Base-by-base conservation (phyloP, 2,888 invertebrate species). In the Dryadula phaetusa region DNA sequence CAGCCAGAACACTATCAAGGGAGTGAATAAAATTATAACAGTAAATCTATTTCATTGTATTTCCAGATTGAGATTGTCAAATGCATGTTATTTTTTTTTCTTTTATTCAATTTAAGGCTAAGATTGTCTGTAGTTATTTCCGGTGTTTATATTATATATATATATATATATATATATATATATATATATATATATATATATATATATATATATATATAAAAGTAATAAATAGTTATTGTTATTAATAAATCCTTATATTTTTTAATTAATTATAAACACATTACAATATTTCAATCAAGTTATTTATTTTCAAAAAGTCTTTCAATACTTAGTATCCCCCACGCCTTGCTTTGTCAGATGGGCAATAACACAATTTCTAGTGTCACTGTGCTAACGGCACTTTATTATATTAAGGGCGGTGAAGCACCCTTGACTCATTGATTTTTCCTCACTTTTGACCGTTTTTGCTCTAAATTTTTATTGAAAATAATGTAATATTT, bases 351-450 rank as follows among this genome's bases (percentile, higher is more conserved):
- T 76, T 71, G 70, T 74, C 69, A 66, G 62, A 64, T 71, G 75
- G 66, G 68, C 74, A 73, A 72, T 83, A 84, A 85, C 73, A 73
- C 75, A 77, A 79, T 82, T 82, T 79, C 71, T 74, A 63, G 64
- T 62, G 76, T 76, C 76, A 81, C 80, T 82, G 80, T 84, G 83
- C 73, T 78, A 83, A 71, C 73, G 74, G 79, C 74, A 42, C 77
- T 74, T 78, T 74, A 72, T 74, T 78, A 65, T 70, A 75, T 75
- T 73, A 73, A 46, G 64, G 56, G 69, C 69, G 40, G 58, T 44
- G 32, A 2, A 47, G 64, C 56, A 61, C 54, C 64, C 64, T 20
- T 54, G 16, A 53, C 10, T 52, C 22, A 70, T 70, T 61, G 70
- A 70, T 61, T 66, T 66, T 44, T 32, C 16, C 37, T 62, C 2